phyloP scores from a whole-genome alignment of 2,797 vertebrate species.

The Paguma larvata region DNA sequence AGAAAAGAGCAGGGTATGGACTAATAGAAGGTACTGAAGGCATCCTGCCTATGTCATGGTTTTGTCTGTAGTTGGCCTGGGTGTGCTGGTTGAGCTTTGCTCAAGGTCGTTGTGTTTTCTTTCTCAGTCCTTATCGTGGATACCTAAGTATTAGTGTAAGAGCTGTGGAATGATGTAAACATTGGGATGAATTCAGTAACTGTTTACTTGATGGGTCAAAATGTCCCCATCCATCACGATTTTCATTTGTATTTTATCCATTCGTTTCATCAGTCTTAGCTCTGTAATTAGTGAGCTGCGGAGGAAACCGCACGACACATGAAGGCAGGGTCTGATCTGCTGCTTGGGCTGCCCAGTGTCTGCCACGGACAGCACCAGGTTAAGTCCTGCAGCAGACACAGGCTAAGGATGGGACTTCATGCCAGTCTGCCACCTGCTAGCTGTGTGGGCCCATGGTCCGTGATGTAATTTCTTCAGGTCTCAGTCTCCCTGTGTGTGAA shows the following conservation, averaged over 20 bases:
- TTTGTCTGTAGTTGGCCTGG: neutral
- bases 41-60: fast-evolving
- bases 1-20: neutral
- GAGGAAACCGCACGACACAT: neutral
- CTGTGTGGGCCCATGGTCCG: fast-evolving
- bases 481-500: neutral
- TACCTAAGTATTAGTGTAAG: neutral
- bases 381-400: neutral
- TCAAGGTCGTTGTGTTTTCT: neutral
- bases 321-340: neutral
- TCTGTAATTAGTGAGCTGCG: neutral
- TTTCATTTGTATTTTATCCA: neutral
- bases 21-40: neutral
- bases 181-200: neutral
- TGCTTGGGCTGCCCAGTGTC: neutral
- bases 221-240: neutral
- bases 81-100: neutral
- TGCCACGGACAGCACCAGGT: neutral
- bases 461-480: neutral
- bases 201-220: neutral
- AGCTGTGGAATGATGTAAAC: neutral
- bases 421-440: neutral
- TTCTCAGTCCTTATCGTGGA: neutral
- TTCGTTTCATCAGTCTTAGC: neutral
- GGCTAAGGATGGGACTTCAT: no score